A percentile compares a stretch with the other conserved stretches of the same genome.
Evolutionary conservation across 2,113 vertebrate species (phyloP).

Genomic region (Periophthalmodon schlosseri): DNA sequence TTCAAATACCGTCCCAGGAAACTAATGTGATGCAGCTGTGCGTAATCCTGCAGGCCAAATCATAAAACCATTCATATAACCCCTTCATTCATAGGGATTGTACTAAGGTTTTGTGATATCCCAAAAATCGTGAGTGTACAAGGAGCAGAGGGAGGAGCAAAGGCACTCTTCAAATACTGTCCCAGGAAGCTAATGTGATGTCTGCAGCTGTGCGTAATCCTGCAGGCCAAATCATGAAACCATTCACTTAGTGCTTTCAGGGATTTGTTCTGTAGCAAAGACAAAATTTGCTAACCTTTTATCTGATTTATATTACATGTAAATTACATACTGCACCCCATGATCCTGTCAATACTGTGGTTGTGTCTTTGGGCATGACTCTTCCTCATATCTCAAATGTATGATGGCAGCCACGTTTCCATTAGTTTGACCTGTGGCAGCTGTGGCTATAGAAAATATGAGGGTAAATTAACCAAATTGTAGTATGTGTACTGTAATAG

Average conservation of each 20-base stretch:
- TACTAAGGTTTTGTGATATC: too few relatives aligned
- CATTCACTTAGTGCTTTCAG: too few relatives aligned
- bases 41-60: too few relatives aligned
- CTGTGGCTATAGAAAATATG: too few relatives aligned
- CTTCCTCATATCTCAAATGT: neutral
- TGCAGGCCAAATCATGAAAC: too few relatives aligned
- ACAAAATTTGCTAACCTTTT: too few relatives aligned
- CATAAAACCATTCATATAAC: too few relatives aligned
- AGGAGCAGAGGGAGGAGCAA: conserved; percentile 2
- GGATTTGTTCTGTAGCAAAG: too few relatives aligned
- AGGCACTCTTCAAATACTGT: conserved; percentile 32
- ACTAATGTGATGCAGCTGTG: neutral
- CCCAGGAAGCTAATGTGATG: conserved; percentile 1
- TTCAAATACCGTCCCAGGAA: conserved; percentile 21
- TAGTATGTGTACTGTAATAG: too few relatives aligned
- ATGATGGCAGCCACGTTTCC: neutral
- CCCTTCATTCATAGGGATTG: neutral
- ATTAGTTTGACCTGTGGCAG: too few relatives aligned
- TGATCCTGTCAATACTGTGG: neutral
- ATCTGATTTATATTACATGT: neutral
- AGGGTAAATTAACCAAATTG: too few relatives aligned
- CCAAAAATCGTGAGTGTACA: too few relatives aligned
- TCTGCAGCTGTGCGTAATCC: neutral
- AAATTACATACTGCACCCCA: neutral
- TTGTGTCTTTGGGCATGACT: neutral